Conservation (phyloP, 1,140 invertebrate species). For the Zaprionus kolodkinae region DNA sequence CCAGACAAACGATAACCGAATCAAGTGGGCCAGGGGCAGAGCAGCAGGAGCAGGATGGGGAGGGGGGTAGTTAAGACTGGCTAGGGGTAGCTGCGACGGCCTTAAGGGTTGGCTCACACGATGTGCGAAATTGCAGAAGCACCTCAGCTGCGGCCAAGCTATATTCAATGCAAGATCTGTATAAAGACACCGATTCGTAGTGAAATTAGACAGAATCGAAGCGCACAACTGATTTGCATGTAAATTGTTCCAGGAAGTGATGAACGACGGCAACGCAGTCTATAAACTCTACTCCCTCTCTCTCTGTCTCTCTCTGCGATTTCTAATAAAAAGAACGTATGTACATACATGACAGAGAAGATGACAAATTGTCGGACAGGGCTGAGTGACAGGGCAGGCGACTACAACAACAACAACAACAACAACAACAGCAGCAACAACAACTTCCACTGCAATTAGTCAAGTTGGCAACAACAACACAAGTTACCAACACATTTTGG, state of each 20-base stretch:
- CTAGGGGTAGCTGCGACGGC: not conserved
- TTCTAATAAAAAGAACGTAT: constrained; percentile 67
- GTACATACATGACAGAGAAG: constrained; percentile 69
- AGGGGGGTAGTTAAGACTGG: too few relatives aligned
- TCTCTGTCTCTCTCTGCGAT: too few relatives aligned
- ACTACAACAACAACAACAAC: constrained; percentile 38
- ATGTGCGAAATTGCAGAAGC: constrained; percentile 15
- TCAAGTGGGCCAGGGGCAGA: constrained; percentile 3
- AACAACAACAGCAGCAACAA: constrained; percentile 39
- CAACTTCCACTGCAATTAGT: constrained; percentile 72
- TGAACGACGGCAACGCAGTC: constrained; percentile 61
- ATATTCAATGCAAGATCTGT: not conserved
- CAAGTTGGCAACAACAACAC: constrained; percentile 61
- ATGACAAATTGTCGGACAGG: constrained; percentile 77
- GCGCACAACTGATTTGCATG: constrained; percentile 69
- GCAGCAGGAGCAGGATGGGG: too few relatives aligned
- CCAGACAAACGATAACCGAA: constrained; percentile 60
- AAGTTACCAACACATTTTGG: constrained; percentile 54
- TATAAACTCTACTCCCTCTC: constrained; percentile 22
- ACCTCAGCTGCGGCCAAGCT: not conserved
- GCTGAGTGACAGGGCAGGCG: constrained; percentile 67
- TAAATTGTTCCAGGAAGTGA: constrained; percentile 81
- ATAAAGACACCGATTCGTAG: not conserved
- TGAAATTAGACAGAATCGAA: not conserved
- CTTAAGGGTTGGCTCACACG: constrained; percentile 38